Percentiles rank a stretch among this genome's conserved stretches.
phyloP scores from a whole-genome alignment of 2,888 invertebrate genomes.

The Hydraecia micacea region DNA sequence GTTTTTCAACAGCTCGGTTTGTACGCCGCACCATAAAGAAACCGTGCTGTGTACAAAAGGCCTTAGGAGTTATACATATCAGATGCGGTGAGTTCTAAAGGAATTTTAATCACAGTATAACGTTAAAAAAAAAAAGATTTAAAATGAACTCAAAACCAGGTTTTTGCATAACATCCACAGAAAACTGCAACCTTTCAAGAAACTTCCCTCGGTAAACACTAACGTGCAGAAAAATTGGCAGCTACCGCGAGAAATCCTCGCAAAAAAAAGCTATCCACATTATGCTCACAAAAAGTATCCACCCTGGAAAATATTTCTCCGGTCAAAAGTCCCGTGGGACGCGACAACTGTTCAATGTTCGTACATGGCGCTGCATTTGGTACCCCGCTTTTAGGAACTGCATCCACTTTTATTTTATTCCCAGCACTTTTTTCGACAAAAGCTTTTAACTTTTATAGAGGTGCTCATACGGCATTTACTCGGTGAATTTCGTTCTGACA shows the following conservation, averaged over 20 bases:
- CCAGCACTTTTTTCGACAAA: slow-evolving; percentile 83
- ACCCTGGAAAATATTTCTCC: slow-evolving; percentile 78
- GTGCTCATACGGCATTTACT: slow-evolving; percentile 82
- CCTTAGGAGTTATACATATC: background rate
- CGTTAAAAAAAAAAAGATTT: background rate
- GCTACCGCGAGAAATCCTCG: slow-evolving; percentile 24
- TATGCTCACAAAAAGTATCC: slow-evolving; percentile 65
- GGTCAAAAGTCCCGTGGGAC: slow-evolving; percentile 81
- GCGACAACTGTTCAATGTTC: slow-evolving; percentile 78
- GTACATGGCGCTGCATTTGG: slow-evolving; percentile 75
- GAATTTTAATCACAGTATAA: background rate
- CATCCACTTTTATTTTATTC: slow-evolving; percentile 82
- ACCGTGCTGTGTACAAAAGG: background rate
- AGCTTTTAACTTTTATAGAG: slow-evolving; percentile 88
- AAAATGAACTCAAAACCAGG: background rate
- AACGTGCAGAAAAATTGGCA: slow-evolving; percentile 41
- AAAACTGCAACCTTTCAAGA: slow-evolving; percentile 13
- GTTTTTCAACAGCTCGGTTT: too few species aligned
- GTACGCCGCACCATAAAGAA: too few species aligned
- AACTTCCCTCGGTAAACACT: slow-evolving; percentile 28
- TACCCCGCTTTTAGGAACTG: slow-evolving; percentile 81
- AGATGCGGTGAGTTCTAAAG: background rate
- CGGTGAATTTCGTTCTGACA: slow-evolving; percentile 74
- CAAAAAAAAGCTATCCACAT: slow-evolving; percentile 72
- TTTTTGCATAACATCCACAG: slow-evolving; percentile 10